Conservation (phyloP, 2,113 vertebrate genomes). For the Strix uralensis region DNA sequence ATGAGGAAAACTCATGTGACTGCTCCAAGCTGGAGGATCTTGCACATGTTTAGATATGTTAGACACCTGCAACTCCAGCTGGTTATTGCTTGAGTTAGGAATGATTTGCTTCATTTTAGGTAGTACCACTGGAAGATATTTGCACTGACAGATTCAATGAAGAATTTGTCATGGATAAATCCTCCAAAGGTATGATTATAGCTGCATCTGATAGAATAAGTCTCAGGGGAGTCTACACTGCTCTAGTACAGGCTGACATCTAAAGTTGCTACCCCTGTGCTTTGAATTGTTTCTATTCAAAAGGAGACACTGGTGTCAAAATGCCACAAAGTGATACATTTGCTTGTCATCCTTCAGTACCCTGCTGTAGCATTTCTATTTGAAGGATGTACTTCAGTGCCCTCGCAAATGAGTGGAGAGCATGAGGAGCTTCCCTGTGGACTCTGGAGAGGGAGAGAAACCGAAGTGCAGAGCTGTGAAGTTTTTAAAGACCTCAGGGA, state of each 20-base stretch:
- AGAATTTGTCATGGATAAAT: neutral
- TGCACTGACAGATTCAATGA: neutral
- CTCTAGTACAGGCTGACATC: neutral
- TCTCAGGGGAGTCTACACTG: neutral
- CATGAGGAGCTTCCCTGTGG: neutral
- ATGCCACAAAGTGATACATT: neutral
- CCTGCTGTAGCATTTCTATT: neutral
- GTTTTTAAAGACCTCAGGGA: neutral
- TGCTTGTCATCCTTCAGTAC: neutral
- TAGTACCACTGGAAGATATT: neutral
- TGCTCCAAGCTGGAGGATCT: neutral
- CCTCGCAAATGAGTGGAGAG: neutral
- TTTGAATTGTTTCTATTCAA: neutral
- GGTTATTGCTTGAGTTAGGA: neutral
- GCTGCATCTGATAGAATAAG: neutral
- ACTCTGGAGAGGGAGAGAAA: neutral
- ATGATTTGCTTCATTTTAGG: neutral
- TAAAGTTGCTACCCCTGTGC: neutral
- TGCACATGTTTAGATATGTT: fast-evolving
- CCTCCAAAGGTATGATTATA: neutral
- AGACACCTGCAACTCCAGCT: neutral
- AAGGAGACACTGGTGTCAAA: neutral
- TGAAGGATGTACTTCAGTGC: neutral
- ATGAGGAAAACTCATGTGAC: neutral
- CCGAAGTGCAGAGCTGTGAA: neutral